phyloP scores from a whole-genome alignment of 1,140 invertebrate genomes.

The Sarcophaga peregrina region DNA sequence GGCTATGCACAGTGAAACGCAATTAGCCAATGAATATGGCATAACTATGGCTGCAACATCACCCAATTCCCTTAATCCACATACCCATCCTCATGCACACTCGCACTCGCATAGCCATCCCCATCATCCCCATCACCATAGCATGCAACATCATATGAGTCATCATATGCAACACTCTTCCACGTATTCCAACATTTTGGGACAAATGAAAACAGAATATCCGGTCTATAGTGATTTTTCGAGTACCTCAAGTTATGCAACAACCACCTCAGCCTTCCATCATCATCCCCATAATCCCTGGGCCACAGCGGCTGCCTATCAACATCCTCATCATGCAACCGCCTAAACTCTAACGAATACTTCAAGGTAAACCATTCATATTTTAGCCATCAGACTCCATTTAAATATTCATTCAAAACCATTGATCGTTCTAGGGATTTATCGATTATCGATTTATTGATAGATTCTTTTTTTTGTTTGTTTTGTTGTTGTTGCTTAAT shows the following conservation, averaged over 20 bases:
- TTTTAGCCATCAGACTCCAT: neutral
- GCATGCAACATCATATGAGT: neutral
- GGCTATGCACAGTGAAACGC: conserved; percentile 61
- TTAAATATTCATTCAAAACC: neutral
- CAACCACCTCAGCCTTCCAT: conserved; percentile 44
- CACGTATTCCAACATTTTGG: conserved; percentile 48
- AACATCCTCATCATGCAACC: conserved; percentile 61
- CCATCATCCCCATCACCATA: conserved; percentile 23
- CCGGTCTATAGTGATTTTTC: conserved; percentile 57
- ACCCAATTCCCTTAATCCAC: neutral
- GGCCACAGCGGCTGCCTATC: conserved; percentile 54
- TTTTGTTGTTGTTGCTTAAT: conserved; percentile 5
- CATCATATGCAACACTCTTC: conserved; percentile 17
- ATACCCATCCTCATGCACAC: neutral
- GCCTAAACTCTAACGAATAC: conserved; percentile 48
- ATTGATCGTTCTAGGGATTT: neutral
- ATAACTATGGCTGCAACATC: conserved; percentile 54
- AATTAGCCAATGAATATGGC: conserved; percentile 60
- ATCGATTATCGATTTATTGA: neutral
- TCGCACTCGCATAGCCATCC: conserved; percentile 34
- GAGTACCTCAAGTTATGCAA: conserved; percentile 49
- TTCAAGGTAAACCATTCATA: neutral
- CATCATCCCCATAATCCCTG: conserved; percentile 59
- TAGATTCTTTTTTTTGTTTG: neutral
- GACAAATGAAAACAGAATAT: conserved; percentile 61